Conservation (phyloP, 1,140 invertebrate genomes). For the Spodoptera frugiperda region DNA sequence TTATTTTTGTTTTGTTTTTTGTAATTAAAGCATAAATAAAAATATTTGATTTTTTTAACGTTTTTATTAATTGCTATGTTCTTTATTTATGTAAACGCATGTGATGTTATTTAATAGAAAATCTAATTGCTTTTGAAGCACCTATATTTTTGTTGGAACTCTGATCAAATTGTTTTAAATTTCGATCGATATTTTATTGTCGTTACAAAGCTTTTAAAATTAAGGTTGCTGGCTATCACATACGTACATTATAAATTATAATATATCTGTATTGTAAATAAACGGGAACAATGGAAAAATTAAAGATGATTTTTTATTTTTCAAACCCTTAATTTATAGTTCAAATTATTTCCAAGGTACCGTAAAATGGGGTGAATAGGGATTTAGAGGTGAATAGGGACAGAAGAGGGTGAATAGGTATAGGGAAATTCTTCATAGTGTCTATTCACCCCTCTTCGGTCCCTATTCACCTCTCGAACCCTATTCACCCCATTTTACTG, state of each 20-base stretch:
- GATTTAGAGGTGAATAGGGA: too few species aligned
- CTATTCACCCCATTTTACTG: too few species aligned
- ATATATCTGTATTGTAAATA: constrained; percentile 34
- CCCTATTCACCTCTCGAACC: too few species aligned
- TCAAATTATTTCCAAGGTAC: too few species aligned
- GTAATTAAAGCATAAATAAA: neutral
- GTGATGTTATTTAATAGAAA: too few species aligned
- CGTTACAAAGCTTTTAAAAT: constrained; percentile 18
- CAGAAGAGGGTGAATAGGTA: too few species aligned
- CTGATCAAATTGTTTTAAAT: neutral
- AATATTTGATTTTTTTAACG: neutral
- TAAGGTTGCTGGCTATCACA: constrained; percentile 35
- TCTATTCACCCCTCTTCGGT: too few species aligned
- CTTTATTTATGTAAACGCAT: too few species aligned
- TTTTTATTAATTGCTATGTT: neutral
- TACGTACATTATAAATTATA: too few species aligned
- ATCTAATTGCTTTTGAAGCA: too few species aligned
- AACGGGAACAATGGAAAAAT: constrained; percentile 28
- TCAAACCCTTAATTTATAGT: neutral
- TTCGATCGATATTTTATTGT: constrained; percentile 1
- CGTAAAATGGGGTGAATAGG: too few species aligned
- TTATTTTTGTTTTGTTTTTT: neutral
- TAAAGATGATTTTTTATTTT: constrained; percentile 1
- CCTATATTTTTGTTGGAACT: neutral
- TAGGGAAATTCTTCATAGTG: too few species aligned